phyloP scores from a whole-genome alignment of 2,888 invertebrate genomes.

The Sesia apiformis region DNA sequence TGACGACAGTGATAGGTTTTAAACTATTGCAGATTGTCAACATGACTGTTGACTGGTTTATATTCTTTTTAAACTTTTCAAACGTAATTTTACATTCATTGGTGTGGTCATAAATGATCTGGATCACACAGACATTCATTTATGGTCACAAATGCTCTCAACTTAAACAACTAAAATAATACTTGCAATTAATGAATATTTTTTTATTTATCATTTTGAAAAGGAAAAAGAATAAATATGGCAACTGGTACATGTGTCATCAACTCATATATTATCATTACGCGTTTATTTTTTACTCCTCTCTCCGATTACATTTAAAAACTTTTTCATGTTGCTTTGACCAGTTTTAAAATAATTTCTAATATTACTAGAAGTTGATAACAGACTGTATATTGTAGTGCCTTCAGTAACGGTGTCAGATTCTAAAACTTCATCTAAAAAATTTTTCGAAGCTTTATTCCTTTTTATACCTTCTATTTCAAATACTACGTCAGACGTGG shows the following conservation, averaged over 20 bases:
- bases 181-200: too few relatives aligned
- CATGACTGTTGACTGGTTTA: too few relatives aligned
- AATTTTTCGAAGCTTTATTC: conserved; percentile 44
- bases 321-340: conserved; percentile 36
- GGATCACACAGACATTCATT: too few relatives aligned
- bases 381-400: conserved; percentile 19
- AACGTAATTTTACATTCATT: too few relatives aligned
- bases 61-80: too few relatives aligned
- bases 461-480: conserved; percentile 54
- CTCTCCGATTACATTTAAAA: conserved; percentile 33
- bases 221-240: neutral
- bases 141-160: too few relatives aligned
- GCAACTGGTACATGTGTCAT: too few relatives aligned
- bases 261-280: neutral
- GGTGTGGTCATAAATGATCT: too few relatives aligned
- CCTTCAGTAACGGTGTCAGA: conserved; percentile 39
- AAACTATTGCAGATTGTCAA: too few relatives aligned
- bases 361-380: conserved; percentile 17
- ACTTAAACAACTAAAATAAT: too few relatives aligned
- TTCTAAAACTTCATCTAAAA: conserved; percentile 59
- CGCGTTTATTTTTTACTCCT: conserved; percentile 11
- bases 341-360: conserved; percentile 31
- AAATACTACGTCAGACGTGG: conserved; percentile 40
- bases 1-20: too few relatives aligned
- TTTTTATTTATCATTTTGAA: neutral